Conservation (phyloP, 1,140 invertebrate genomes). For the Lordiphosa stackelbergi region DNA sequence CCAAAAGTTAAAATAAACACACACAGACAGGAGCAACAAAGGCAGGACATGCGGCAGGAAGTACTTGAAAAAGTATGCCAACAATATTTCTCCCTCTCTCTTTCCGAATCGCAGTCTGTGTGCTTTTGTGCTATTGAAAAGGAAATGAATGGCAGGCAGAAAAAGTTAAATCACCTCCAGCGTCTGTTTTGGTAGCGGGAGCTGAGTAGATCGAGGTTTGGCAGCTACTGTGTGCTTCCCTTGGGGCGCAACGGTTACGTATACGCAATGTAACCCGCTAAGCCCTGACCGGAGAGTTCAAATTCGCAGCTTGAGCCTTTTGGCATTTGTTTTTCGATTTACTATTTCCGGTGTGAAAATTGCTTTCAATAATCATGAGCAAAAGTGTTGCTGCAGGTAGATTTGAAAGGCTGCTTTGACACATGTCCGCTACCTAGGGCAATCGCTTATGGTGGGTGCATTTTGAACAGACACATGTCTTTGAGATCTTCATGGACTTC, state of each 20-base stretch:
- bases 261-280: constrained; percentile 62
- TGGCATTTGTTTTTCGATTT: constrained; percentile 51
- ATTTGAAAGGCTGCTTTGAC: constrained; percentile 34
- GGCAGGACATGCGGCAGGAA: constrained; percentile 56
- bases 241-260: constrained; percentile 28
- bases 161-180: constrained; percentile 73
- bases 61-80: constrained; percentile 72
- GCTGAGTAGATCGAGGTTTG: too few species aligned
- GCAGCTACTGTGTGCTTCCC: constrained; percentile 6
- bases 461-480: neutral
- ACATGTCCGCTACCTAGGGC: constrained; percentile 18
- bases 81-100: constrained; percentile 55
- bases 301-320: constrained; percentile 25
- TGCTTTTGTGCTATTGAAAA: constrained; percentile 68
- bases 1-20: constrained; percentile 73
- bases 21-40: constrained; percentile 9
- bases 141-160: constrained; percentile 69
- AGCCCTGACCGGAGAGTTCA: constrained; percentile 15
- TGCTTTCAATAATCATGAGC: constrained; percentile 45
- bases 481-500: neutral
- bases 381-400: constrained; percentile 43
- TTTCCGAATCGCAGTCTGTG: constrained; percentile 22
- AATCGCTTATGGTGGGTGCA: neutral
- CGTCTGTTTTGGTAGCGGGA: constrained; percentile 4
- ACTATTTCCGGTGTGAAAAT: constrained; percentile 41